Base-by-base conservation (phyloP, 2,888 invertebrate genomes). In the Cryptosula pallasiana region DNA sequence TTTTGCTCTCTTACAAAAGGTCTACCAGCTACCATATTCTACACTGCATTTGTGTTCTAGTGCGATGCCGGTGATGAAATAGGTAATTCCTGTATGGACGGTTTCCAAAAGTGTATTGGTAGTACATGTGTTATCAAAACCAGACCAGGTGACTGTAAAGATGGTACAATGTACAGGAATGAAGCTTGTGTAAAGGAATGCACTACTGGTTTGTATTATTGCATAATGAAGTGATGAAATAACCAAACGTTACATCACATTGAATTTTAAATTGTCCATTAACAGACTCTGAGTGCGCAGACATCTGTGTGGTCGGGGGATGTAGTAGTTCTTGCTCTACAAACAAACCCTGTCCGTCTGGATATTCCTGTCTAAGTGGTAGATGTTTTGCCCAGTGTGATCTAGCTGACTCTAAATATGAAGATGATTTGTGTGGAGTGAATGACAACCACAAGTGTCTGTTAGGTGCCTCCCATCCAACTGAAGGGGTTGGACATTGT, bases 261-360 rank as follows among this genome's bases (percentile, higher is more conserved):
- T n/a, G n/a, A n/a, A n/a, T n/a, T n/a, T n/a, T n/a, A n/a, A n/a
- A n/a, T 45, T 20, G 45, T 45, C 5, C n/a, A 16, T 57, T 63
- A 29, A 9, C 32, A 63, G 63, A 63, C 32, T 63, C 63, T 3
- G 63, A 63, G 13, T 63, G 63, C 27, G 29, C 9, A 32, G 63
- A 63, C 63, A 63, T 63, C 63, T 63, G 63, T 63, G 63, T 63
- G 63, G 63, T 63, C 27, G 63, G 63, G 5, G 63, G 25, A 9
- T 63, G 63, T 32, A 63, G 63, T 63, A 63, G 63, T 32, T 63
- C 63, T 27, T 63, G 63, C 32, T 29, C 29, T 16, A 25, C 63
- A 29, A 63, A 20, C n/a, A 63, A 32, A 63, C 27, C 32, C 27
- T 63, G 63, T 63, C 63, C 63, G 9, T 32, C 63, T 32, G 63